These are phyloP conservation scores for Myzus persicae DNA, from an alignment of 1,140 invertebrate genomes.

Conservation along the genomic window DNA sequence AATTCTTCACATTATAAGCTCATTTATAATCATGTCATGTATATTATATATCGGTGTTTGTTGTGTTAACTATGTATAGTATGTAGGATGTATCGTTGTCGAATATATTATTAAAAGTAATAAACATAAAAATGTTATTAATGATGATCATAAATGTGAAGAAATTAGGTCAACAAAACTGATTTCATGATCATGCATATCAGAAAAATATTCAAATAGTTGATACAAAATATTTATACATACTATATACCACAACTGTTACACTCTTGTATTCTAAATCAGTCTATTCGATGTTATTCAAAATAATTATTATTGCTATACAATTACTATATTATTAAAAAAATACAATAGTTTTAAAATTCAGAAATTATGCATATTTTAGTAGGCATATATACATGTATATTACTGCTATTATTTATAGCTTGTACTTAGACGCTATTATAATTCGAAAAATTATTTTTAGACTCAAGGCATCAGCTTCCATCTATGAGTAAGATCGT, in stretches of 20 bases:
- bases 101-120: background rate
- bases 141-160: background rate
- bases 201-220: background rate
- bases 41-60: background rate
- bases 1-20: background rate
- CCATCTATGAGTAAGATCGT: background rate
- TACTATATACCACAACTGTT: background rate
- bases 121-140: background rate
- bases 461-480: background rate
- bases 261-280: background rate
- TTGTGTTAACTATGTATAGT: background rate
- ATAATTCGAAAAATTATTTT: background rate
- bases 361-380: background rate
- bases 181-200: constrained; percentile 1
- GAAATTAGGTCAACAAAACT: background rate
- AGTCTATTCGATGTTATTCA: background rate
- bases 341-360: background rate
- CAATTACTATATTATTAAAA: background rate
- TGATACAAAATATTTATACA: background rate
- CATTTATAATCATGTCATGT: background rate
- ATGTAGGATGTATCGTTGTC: background rate
- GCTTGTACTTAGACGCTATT: background rate
- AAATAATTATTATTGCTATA: background rate
- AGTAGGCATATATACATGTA: background rate
- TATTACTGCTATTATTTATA: background rate